Evolutionary conservation across 1,140 invertebrate species (phyloP), one percentile per base, ranked within the genome.

Genomic region (Fragariocoptes setiger): DNA sequence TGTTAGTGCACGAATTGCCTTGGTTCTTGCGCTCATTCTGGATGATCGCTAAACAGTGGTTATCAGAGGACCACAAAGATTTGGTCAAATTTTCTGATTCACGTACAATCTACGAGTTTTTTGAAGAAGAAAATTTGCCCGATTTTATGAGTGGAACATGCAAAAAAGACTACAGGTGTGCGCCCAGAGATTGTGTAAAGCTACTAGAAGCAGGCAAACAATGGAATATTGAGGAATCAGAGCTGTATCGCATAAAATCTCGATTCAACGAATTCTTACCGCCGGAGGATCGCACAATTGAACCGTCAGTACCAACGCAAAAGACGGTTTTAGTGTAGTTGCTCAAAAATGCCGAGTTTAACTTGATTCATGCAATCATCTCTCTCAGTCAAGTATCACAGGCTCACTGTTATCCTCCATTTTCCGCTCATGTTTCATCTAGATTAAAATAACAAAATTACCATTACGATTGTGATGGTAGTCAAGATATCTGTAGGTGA

Each of bases 91-190:
- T 40, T 13, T 20, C 36, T 19, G 21, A 44, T 40, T 37, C 38
- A 14, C 21, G 36, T n/a, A 40, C 20, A 13, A 44, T 44, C 14
- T 25, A 12, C n/a, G 42, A 44, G 8, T 37, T 39, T 21, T 39
- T 44, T 12, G 15, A 12, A 5, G 17, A 14, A 4, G 22, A 39
- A 1, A 39, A 44, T 35, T 35, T 44, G n/a, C 42, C 42, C 19
- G 42, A 39, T 36, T 44, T 38, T 21, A 12, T 44, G 4, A 19
- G 22, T 3, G 42, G 42, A 2, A 4, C 19, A 14, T 19, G 19
- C 13, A 8, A 21, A 5, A 4, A 14, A 3, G 21, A 39, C n/a
- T 44, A 39, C 20, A 12, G 42, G 16, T 2, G 19, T 13, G n/a
- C 35, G 13, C 42, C 42, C 5, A 19, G 25, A 12, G 19, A 19